Base-by-base conservation (phyloP, 2,888 invertebrate species). In the Fragum whitleyi region DNA sequence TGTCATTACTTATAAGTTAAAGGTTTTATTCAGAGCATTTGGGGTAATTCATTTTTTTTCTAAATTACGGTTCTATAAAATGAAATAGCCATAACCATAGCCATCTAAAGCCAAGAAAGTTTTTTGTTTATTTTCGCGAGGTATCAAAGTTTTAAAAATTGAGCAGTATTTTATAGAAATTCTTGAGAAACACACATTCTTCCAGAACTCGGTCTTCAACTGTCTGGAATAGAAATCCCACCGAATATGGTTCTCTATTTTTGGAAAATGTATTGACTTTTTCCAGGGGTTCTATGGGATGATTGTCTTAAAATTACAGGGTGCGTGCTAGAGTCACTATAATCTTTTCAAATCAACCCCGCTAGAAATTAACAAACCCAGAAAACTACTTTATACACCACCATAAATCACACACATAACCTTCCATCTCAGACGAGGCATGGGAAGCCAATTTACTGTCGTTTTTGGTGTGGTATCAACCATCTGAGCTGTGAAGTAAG, bases 321-420 rank as follows among this genome's bases (percentile, higher is more conserved):
- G 47, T 47, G 47, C 47, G 47, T 47, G 47, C 47, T n/a, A n/a
- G 47, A 47, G 47, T 47, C 47, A 16, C 47, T 47, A 47, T 47
- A 47, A 47, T 47, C 47, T 47, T 47, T 47, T 47, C 47, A 47
- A 47, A 47, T 47, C 47, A 47, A 47, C 19, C 47, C 47, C 47
- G 14, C 57, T 14, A 26, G 28, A 28, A 57, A 57, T 57, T 26
- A 57, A 57, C 57, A 26, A 57, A 28, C 23, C 28, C 57, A 23
- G 57, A 28, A 57, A 57, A 57, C 57, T 57, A 57, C 57, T 57
- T 57, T 57, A 57, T 57, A 28, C 57, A 28, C 26, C 28, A 14
- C 28, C 26, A 57, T 57, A 57, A 57, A 57, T 57, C 28, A 57
- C 14, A 14, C 28, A 23, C 14, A n/a, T 57, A 57, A 57, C 57